Base-by-base conservation (phyloP, 2,113 vertebrate genomes). In the Syngnathus scovelli region DNA sequence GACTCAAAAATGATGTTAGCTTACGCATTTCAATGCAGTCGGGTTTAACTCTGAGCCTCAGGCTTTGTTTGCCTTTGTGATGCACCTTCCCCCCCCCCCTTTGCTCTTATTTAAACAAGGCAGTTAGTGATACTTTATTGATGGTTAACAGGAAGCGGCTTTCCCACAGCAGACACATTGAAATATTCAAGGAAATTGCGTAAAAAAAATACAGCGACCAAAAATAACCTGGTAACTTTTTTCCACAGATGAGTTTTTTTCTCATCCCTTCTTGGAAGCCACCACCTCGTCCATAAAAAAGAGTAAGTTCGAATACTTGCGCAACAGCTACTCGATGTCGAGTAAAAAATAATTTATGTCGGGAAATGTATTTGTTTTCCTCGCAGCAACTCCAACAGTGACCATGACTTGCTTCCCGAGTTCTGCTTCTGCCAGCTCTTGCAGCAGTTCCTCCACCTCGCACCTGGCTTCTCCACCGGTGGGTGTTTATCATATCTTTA, bases 391-490 rank as follows among this genome's bases (percentile, higher is more conserved):
- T 64, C 95, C 96, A 4, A 61, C 85, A 0, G 94, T 95, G 89
- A 94, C 94, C 56, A 94, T 96, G 91, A 95, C 94, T 74, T 95
- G 94, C 15, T 94, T 95, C 59, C 95, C 96, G 0, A 96, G 95
- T 76, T 98, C 96, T 1, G 94, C 93, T 9, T 99, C 97, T 0
- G 95, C 93, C 72, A 98, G 96, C 83, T 98, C 95, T 54, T 99
- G 95, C 77, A 96, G 95, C 91, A 98, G 96, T 86, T 98, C 96
- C 11, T 98, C 95, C 70, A 96, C 96, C 5, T 99, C 97, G 41
- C 97, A 98, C 82, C 89, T 98, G 27, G 95, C 96, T 39, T 99
- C 97, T 15, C 95, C 96, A 7, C 96, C 95, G 12, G 97, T 98
- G 89, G 90, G 94, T 92, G 8, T 43, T 70, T 41, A 15, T 67